phyloP scores from a whole-genome alignment of 1,140 invertebrate genomes.

The Meteorus sp. region DNA sequence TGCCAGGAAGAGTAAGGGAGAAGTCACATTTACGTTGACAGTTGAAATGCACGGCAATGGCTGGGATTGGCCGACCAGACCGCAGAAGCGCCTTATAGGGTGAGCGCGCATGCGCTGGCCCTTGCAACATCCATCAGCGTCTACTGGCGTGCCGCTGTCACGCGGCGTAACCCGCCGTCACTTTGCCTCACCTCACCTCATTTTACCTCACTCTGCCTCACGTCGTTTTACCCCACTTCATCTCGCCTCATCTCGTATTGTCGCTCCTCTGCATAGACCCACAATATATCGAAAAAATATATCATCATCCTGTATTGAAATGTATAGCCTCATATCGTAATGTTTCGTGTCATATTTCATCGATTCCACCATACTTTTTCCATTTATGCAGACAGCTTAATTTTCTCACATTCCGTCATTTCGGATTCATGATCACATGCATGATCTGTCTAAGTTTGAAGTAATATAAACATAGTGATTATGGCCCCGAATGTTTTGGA shows the following conservation, averaged over 20 bases:
- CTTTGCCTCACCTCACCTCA: constrained; percentile 33
- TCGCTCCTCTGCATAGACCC: constrained; percentile 14
- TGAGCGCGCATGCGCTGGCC: constrained; percentile 50
- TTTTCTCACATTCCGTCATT: no score
- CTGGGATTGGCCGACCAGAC: constrained; percentile 49
- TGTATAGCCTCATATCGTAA: no score
- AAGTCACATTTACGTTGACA: constrained; percentile 48
- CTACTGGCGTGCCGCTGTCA: constrained; percentile 38
- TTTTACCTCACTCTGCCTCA: constrained; percentile 29
- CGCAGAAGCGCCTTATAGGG: constrained; percentile 54
- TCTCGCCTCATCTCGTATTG: constrained; percentile 5
- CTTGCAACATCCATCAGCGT: constrained; percentile 48
- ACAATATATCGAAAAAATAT: no score
- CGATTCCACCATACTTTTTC: no score
- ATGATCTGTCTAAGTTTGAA: no score
- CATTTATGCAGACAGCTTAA: no score
- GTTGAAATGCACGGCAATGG: constrained; percentile 51
- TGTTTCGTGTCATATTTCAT: no score
- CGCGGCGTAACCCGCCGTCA: constrained; percentile 36
- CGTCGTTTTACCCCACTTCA: neutral
- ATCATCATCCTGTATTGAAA: no score
- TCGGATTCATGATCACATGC: no score
- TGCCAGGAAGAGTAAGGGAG: constrained; percentile 26
- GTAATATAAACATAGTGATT: no score
- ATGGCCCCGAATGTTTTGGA: no score